Percentiles rank a stretch among this genome's conserved stretches.
These are phyloP conservation scores for Octopus bimaculoides DNA, from an alignment of 1,140 invertebrate species.

Conservation along the genomic window DNA sequence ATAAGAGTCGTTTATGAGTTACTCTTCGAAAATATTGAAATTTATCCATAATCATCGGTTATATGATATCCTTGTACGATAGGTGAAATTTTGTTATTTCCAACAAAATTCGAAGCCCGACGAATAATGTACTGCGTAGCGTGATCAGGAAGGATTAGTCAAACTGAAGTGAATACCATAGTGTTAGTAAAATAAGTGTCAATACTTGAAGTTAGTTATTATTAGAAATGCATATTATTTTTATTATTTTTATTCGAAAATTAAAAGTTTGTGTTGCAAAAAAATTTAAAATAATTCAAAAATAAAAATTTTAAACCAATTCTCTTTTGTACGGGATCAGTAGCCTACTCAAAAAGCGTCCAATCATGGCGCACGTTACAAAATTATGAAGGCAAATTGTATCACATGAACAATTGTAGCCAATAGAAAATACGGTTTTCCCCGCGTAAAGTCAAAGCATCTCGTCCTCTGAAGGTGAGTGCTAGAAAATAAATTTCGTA, in stretches of 20 bases:
- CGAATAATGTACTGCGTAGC: too few species aligned
- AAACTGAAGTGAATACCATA: slow-evolving; percentile 4
- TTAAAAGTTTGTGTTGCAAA: not conserved
- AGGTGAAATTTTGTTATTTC: too few species aligned
- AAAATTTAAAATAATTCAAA: not conserved
- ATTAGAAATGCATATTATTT: not conserved
- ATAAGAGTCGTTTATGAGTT: too few species aligned
- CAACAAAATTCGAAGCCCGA: too few species aligned
- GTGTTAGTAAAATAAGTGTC: not conserved
- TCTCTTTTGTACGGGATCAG: not conserved
- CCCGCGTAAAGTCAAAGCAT: slow-evolving; percentile 44
- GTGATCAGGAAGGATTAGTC: not conserved
- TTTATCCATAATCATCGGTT: too few species aligned
- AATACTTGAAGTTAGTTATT: not conserved
- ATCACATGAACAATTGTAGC: slow-evolving; percentile 19
- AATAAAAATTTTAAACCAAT: not conserved
- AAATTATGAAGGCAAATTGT: slow-evolving; percentile 11
- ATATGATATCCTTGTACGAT: too few species aligned
- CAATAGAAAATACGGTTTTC: slow-evolving; percentile 39
- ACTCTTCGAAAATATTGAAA: too few species aligned
- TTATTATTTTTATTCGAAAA: not conserved
- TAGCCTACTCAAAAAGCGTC: not conserved
- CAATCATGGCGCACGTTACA: slow-evolving; percentile 19
- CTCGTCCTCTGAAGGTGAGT: slow-evolving; percentile 44
- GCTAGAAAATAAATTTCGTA: slow-evolving; percentile 26